Base-by-base conservation (phyloP, 1,140 invertebrate genomes). In the Micrasema longulum region DNA sequence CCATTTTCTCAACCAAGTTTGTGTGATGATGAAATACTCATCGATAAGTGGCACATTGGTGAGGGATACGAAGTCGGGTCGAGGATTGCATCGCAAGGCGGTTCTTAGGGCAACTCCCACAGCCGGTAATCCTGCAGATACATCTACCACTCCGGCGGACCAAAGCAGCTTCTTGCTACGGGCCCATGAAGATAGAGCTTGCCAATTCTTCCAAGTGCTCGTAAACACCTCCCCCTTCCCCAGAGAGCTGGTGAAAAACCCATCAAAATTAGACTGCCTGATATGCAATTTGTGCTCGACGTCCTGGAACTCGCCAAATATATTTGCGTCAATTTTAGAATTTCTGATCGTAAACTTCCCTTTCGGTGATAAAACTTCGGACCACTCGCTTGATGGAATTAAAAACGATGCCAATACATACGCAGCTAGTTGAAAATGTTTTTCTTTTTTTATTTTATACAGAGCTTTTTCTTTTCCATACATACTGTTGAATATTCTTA, bases 161-260 rank as follows among this genome's bases (percentile, higher is more conserved):
- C 74, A 76, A 16, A 73, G 16, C 6, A 76, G 41, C n/a, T 45
- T 36, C 18, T 71, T 71, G 2, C 57, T 60, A 23, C 63, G 20
- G 4, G 74, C 60, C 74, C 74, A 76, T 1, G 47, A 7, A 10
- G 71, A 48, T 35, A 76, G 12, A 10, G 67, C 45, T 18, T 73
- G 67, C 74, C 74, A 76, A 63, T 76, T 76, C 50, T 76, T 76
- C 74, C 74, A 76, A 18, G 74, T 76, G 22, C 57, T 63, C 23
- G 67, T 67, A 63, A 76, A 76, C 47, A 62, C 36, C 6, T 76
- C 74, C 4, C 71, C 71, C 45, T 76, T 76, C 3, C 31, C 50
- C 22, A 36, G 14, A 45, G 66, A 50, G 20, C 71, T 50, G 2
- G 74, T 76, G 68, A 76, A 76, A 53, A 76, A 72, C 38, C 74